Base-by-base conservation (phyloP, 1,140 invertebrate species). In the Drosophila nikananu region DNA sequence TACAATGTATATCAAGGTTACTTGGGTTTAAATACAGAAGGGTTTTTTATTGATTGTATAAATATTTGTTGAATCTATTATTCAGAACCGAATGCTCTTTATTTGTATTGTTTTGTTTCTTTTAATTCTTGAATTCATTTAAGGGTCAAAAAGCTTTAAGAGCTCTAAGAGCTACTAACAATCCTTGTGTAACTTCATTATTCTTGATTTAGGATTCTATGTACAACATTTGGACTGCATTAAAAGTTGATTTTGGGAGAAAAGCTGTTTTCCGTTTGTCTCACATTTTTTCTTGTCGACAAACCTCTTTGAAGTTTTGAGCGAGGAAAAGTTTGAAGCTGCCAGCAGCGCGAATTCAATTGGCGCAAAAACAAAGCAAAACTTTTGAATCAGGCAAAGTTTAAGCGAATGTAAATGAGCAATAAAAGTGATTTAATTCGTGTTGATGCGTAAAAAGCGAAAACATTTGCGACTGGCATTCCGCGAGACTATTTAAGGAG, bases 301-400 rank as follows among this genome's bases (percentile, higher is more conserved):
- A 80, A 77, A 64, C 66, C 35, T 75, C 57, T 72, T 81, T 72
- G 35, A 73, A 67, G 78, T 80, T 80, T 27, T 2, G 32, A 19
- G 46, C 25, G 10, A 21, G 48, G 35, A 39, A 63, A 77, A 51
- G 46, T 80, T 81, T 61, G n/a, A 7, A 0, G 35, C 23, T 67
- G 48, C 59, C 48, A 60, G 54, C n/a, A n/a, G n/a, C n/a, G n/a
- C 32, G 21, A 67, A 67, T 81, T 77, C 48, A 67, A 68, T 67
- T 71, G 48, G 39, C 21, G 37, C 39, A 44, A 68, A 55, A 71
- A 55, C 48, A 68, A 52, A 39, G 17, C 19, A 35, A 44, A 44
- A 71, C 65, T 68, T 55, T 71, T 55, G 42, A 71, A 71, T 71
- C 67, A 71, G n/a, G 30, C 49, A 37, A 55, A 71, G 64, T 70